A percentile compares a stretch with the other conserved stretches of the same genome.
Evolutionary conservation across 2,797 vertebrate species (phyloP).

Genomic region (Clarias pachynema): DNA sequence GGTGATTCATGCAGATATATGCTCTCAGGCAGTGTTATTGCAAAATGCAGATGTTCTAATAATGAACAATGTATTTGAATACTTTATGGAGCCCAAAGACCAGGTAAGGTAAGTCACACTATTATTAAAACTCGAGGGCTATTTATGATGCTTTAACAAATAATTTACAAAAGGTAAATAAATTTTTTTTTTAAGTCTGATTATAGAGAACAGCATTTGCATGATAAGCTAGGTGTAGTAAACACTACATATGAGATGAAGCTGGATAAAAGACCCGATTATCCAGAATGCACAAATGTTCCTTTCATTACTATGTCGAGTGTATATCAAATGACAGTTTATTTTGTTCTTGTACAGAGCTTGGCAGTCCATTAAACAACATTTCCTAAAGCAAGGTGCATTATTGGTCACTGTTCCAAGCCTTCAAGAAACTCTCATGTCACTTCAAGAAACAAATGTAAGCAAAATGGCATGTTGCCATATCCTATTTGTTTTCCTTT

Average conservation of each 20-base stretch:
- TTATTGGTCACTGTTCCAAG: conserved; percentile 87
- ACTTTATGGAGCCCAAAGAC: conserved; percentile 85
- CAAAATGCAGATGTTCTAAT: conserved; percentile 85
- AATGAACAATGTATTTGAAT: conserved; percentile 97
- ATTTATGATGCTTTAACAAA: not conserved
- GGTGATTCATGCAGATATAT: conserved; percentile 86
- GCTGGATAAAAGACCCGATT: not conserved
- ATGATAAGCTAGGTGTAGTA: not conserved
- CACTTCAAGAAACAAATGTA: conserved; percentile 77
- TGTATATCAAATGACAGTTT: not conserved
- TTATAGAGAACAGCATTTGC: not conserved
- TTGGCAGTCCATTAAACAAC: conserved; percentile 83
- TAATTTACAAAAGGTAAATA: not conserved
- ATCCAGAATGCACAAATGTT: not conserved
- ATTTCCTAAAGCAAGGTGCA: conserved; percentile 79
- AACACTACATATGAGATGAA: not conserved
- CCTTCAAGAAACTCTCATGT: conserved; percentile 79
- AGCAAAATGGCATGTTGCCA: conserved; percentile 14
- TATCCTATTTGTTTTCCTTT: not conserved
- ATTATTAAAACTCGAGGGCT: not conserved
- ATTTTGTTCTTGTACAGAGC: conserved; percentile 69
- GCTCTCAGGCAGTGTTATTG: conserved; percentile 81
- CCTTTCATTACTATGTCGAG: not conserved
- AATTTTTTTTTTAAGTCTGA: not conserved
- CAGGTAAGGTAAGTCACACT: conserved; percentile 80